Evolutionary conservation across 37 sponge, comb jelly and placozoan species (phyloP), one percentile per base, ranked within the genome.

Genomic region (Aplysina aerophoba): DNA sequence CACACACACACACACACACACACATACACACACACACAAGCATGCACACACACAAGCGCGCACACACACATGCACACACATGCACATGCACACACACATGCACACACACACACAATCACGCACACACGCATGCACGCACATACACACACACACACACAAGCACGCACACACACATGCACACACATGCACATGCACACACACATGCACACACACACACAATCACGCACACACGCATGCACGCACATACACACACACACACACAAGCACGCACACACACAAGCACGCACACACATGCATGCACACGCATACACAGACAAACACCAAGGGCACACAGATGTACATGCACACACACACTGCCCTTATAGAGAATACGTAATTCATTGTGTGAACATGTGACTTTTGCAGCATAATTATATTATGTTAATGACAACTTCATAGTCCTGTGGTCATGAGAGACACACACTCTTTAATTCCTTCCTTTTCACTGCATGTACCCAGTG

Each of bases 361-460:
- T n/a, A n/a, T n/a, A n/a, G n/a, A n/a, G n/a, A n/a, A n/a, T n/a
- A n/a, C n/a, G n/a, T n/a, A n/a, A n/a, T n/a, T n/a, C n/a, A n/a
- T n/a, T n/a, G n/a, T n/a, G n/a, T n/a, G n/a, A n/a, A n/a, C n/a
- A n/a, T n/a, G n/a, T n/a, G n/a, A n/a, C n/a, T n/a, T n/a, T n/a
- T n/a, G n/a, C n/a, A n/a, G n/a, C n/a, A n/a, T n/a, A n/a, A n/a
- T n/a, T n/a, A n/a, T n/a, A n/a, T n/a, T n/a, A 82, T 89, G 88
- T 15, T 85, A 85, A 14, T 8, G 0, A 57, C 92, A 92, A 5
- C 83, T 66, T 89, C 92, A 92, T 55, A 50, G 53, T 16, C 92
- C 74, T 31, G 92, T 89, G 67, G 88, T 92, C 15, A 92, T 83
- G 31, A 92, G 85, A 22, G 92, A 83, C 36, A 80, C 60, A 75